These are phyloP conservation scores for Limnephilus lunatus DNA, from an alignment of 2,888 invertebrate species.

Conservation along the genomic window DNA sequence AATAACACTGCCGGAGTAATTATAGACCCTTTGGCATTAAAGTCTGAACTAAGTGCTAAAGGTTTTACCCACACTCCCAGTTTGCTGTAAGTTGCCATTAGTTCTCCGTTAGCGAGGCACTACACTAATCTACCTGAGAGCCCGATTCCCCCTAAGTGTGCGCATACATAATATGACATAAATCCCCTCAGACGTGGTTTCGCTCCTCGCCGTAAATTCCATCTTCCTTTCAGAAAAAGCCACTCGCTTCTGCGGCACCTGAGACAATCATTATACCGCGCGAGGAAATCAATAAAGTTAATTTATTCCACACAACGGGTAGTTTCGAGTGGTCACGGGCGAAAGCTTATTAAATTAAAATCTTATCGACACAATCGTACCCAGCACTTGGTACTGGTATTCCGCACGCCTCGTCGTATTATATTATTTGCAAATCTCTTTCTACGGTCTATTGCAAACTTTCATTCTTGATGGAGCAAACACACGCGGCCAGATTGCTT, in stretches of 20 bases:
- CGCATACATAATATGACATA: not conserved
- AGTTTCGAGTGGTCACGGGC: not conserved
- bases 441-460: constrained; percentile 44
- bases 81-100: not conserved
- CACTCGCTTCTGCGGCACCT: not conserved
- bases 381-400: not conserved
- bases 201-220: not conserved
- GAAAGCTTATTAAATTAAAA: not conserved
- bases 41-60: not conserved
- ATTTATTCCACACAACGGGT: not conserved
- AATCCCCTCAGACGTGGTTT: not conserved
- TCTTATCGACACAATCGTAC: not conserved
- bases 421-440: not conserved
- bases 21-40: not conserved
- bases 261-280: not conserved
- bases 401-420: not conserved
- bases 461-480: constrained; percentile 41
- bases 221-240: not conserved
- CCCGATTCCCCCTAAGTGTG: not conserved
- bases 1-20: not conserved
- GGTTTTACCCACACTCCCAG: not conserved
- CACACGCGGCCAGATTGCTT: not conserved
- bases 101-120: not conserved
- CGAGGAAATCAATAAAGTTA: not conserved
- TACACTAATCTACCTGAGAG: not conserved